A percentile compares a stretch with the other conserved stretches of the same genome.
These are phyloP conservation scores for Sitobion miscanthi DNA, from an alignment of 1,140 invertebrate genomes.

Conservation along the genomic window DNA sequence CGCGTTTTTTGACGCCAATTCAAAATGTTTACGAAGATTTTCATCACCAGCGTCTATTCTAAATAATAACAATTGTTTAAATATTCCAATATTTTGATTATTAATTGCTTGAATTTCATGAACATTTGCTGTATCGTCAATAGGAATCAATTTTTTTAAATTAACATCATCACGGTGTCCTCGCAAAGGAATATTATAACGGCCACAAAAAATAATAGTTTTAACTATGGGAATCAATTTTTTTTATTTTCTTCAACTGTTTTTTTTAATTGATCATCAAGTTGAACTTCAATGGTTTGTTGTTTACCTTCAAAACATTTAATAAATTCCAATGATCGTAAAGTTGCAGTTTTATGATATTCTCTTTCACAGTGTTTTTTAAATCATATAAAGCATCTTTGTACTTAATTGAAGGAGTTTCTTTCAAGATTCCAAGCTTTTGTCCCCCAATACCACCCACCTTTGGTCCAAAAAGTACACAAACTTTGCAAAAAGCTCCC, in stretches of 20 bases:
- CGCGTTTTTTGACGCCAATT: too few species aligned
- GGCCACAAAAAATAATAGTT: not conserved
- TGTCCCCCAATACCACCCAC: not conserved
- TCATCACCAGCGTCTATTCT: too few species aligned
- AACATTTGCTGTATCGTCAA: too few species aligned
- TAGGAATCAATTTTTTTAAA: not conserved
- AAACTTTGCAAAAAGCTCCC: slow-evolving; percentile 7
- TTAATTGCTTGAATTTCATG: not conserved
- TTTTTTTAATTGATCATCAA: not conserved
- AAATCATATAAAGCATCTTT: not conserved
- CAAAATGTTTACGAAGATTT: too few species aligned
- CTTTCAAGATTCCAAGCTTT: not conserved
- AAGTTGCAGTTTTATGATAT: slow-evolving; percentile 3
- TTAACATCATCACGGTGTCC: not conserved
- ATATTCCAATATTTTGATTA: slow-evolving; percentile 21
- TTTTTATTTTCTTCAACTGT: not conserved
- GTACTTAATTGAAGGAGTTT: slow-evolving; percentile 2
- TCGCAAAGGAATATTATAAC: too few species aligned
- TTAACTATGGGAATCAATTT: not conserved
- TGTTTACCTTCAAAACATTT: slow-evolving; percentile 27
- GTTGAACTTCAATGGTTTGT: not conserved
- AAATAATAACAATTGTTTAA: not conserved
- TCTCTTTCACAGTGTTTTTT: not conserved
- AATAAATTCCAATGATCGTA: not conserved
- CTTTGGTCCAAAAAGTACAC: slow-evolving; percentile 6